Evolutionary conservation across 2,113 vertebrate species (phyloP).

Genomic region (Oophaga pumilio): DNA sequence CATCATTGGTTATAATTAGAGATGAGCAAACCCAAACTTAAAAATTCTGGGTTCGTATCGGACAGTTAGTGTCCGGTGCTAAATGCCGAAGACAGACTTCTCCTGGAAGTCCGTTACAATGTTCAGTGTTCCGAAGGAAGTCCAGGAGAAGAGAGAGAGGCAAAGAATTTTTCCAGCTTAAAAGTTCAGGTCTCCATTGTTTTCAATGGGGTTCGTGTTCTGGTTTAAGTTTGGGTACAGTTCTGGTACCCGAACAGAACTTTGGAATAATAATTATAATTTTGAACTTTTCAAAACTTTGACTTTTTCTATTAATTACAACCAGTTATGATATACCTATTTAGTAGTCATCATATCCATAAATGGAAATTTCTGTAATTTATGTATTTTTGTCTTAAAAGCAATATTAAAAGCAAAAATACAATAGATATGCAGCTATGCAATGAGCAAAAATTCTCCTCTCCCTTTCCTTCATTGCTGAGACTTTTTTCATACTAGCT

Average conservation of each 20-base stretch:
- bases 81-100: too few species aligned
- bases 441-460: neutral
- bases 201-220: too few species aligned
- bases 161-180: too few species aligned
- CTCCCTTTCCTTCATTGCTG: neutral
- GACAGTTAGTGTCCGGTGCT: too few species aligned
- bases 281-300: neutral
- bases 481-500: neutral
- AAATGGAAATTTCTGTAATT: neutral
- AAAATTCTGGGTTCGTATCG: too few species aligned
- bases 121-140: too few species aligned
- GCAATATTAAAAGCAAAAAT: neutral
- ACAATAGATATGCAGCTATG: neutral
- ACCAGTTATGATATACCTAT: neutral
- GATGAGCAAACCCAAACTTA: too few species aligned
- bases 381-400: neutral
- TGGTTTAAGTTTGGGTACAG: too few species aligned
- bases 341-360: neutral
- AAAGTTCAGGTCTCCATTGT: too few species aligned
- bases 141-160: too few species aligned
- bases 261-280: neutral
- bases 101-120: too few species aligned
- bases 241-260: too few species aligned
- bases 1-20: neutral
- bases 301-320: neutral